A percentile compares a stretch with the other conserved stretches of the same genome.
Conservation (phyloP, 2,113 vertebrate genomes). For the Pollimyrus isidori region DNA sequence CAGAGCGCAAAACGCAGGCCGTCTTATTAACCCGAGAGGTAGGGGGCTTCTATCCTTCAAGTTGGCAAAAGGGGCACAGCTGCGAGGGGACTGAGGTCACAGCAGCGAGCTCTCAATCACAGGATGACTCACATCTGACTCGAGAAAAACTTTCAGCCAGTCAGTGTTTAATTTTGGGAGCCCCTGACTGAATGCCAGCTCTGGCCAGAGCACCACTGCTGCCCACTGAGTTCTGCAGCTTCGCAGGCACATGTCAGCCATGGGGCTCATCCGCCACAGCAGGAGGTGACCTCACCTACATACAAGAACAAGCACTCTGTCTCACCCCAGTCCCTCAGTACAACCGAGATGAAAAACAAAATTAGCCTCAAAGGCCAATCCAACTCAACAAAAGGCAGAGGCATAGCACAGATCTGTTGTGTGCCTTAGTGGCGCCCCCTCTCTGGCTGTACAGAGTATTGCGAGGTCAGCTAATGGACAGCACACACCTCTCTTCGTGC, state of each 20-base stretch:
- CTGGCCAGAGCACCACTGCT: neutral
- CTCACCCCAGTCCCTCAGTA: neutral
- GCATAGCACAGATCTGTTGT: neutral
- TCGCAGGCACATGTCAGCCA: neutral
- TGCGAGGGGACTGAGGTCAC: neutral
- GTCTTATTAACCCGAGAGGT: neutral
- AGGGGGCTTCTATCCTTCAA: neutral
- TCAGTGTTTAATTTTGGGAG: neutral
- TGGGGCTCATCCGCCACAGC: neutral
- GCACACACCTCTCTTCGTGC: neutral
- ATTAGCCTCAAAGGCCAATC: neutral
- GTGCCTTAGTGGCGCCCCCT: neutral
- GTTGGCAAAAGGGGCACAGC: neutral
- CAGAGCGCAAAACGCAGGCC: neutral
- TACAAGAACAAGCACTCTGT: neutral
- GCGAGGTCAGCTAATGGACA: neutral
- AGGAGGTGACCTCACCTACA: neutral
- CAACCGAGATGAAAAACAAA: neutral
- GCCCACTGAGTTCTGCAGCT: neutral
- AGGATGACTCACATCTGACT: neutral
- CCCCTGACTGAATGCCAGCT: neutral
- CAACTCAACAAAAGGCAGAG: neutral
- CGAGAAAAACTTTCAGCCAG: neutral
- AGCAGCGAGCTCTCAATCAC: neutral
- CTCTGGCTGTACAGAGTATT: neutral